Evolutionary conservation across 2,113 vertebrate genomes (phyloP), one percentile per base, ranked within the genome.

Genomic region (Chunga burmeisteri): DNA sequence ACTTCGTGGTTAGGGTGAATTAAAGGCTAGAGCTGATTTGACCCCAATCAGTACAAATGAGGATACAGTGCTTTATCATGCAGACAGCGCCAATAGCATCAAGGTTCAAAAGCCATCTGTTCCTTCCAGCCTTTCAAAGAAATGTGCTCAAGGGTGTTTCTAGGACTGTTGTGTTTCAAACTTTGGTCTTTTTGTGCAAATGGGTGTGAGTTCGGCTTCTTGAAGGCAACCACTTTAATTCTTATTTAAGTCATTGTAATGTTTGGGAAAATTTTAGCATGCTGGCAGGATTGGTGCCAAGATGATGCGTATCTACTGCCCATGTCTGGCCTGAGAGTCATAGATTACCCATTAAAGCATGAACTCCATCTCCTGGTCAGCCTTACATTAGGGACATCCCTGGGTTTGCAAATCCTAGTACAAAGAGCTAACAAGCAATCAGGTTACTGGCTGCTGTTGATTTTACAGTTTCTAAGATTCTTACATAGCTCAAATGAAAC

Each of bases 81-180:
- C 61, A 44, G 71, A 87, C 93, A 91, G 86, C 3, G 1, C 68
- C 85, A 58, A 70, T 21, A 87, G 81, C 81, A 87, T 79, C 78
- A 66, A 58, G 65, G 87, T 96, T 95, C 96, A 97, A 94, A 94
- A 96, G 70, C 93, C 96, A 97, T 88, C 94, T 96, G 93, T 55
- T 93, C 53, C 58, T 85, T 90, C 68, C 81, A 72, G 81, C 78
- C 46, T 82, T 90, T 72, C 7, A 38, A 61, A 91, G 46, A 90
- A 58, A 38, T 19, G 17, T 23, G 27, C 85, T 85, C 77, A 85
- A 93, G 83, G 87, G 90, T 94, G 66, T 91, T 90, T 94, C 78
- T 75, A 96, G 84, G 91, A 75, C 87, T 72, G 52, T 23, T 59
- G 27, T 34, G n/a, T 30, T 91, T 75, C 65, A 82, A 22, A 67